Evolutionary conservation across 2,888 invertebrate genomes (phyloP).

Genomic region (Drosophila bunnanda): DNA sequence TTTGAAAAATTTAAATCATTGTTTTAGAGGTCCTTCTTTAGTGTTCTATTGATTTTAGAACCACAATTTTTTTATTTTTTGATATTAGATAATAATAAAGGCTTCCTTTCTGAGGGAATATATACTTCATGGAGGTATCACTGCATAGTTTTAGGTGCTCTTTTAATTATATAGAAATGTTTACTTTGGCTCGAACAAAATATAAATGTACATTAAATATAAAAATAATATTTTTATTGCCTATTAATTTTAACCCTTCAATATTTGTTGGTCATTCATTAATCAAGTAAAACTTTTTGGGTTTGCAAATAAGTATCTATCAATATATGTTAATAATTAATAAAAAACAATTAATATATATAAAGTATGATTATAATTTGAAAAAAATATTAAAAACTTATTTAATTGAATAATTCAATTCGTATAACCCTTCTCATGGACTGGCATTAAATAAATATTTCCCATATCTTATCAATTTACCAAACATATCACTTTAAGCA

Average conservation of each 20-base stretch:
- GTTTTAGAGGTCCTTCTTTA: too few relatives aligned
- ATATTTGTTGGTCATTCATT: too few relatives aligned
- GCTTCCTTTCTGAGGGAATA: background rate
- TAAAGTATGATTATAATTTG: background rate
- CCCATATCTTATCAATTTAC: conserved; percentile 24
- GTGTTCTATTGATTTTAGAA: too few relatives aligned
- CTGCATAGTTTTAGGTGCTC: too few relatives aligned
- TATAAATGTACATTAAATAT: too few relatives aligned
- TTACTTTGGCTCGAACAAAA: too few relatives aligned
- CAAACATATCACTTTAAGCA: conserved; percentile 21
- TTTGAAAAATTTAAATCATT: too few relatives aligned
- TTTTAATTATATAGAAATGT: too few relatives aligned
- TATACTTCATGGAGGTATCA: background rate
- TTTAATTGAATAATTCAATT: background rate
- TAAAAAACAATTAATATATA: background rate
- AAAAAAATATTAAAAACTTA: background rate
- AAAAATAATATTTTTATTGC: too few relatives aligned
- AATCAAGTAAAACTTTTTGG: too few relatives aligned
- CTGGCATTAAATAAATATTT: conserved; percentile 10
- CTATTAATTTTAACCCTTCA: too few relatives aligned
- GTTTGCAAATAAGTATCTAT: too few relatives aligned
- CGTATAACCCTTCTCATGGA: background rate
- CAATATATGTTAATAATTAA: background rate
- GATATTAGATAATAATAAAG: background rate
- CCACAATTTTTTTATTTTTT: background rate